phyloP scores from a whole-genome alignment of 2,113 vertebrate genomes.

The Acanthochromis polyacanthus region DNA sequence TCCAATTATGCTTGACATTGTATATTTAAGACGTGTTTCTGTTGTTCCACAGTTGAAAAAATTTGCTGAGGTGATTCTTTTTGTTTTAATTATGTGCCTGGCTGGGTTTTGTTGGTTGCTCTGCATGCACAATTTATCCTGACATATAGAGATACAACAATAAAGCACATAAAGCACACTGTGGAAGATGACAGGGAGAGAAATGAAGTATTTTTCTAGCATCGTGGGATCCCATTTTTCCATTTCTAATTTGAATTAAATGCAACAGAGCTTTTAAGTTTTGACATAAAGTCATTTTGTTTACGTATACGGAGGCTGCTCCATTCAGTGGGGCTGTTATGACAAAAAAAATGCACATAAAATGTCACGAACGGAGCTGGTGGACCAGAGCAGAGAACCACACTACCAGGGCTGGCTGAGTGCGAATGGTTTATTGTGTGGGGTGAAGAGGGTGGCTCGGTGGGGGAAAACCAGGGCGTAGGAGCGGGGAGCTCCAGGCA shows the following conservation, averaged over 20 bases:
- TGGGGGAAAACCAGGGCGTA: too few relatives aligned
- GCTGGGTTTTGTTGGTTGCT: slow-evolving; percentile 49
- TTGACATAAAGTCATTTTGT: slow-evolving; percentile 44
- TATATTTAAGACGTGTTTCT: slow-evolving; percentile 54
- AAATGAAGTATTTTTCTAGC: slow-evolving; percentile 54
- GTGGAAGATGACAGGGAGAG: slow-evolving; percentile 48
- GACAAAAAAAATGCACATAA: not conserved
- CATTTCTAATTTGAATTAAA: slow-evolving; percentile 36
- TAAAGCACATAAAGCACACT: slow-evolving; percentile 26
- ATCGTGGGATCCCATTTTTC: slow-evolving; percentile 43
- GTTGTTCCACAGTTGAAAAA: slow-evolving; percentile 19
- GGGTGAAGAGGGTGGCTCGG: too few relatives aligned
- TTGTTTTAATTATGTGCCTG: slow-evolving; percentile 53
- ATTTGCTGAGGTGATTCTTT: slow-evolving; percentile 52
- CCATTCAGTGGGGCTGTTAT: slow-evolving; percentile 15
- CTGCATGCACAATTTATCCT: slow-evolving; percentile 67
- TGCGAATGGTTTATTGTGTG: too few relatives aligned
- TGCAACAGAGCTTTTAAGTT: slow-evolving; percentile 27
- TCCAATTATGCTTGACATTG: slow-evolving; percentile 60
- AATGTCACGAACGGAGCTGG: too few relatives aligned
- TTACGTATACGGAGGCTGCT: slow-evolving; percentile 18
- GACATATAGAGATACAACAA: slow-evolving; percentile 44
- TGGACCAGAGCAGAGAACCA: too few relatives aligned
- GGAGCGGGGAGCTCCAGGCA: too few relatives aligned
- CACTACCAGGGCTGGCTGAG: too few relatives aligned